Evolutionary conservation across 2,888 invertebrate species (phyloP), one percentile per base, ranked within the genome.

Genomic region (Caenorhabditis drosophilae): DNA sequence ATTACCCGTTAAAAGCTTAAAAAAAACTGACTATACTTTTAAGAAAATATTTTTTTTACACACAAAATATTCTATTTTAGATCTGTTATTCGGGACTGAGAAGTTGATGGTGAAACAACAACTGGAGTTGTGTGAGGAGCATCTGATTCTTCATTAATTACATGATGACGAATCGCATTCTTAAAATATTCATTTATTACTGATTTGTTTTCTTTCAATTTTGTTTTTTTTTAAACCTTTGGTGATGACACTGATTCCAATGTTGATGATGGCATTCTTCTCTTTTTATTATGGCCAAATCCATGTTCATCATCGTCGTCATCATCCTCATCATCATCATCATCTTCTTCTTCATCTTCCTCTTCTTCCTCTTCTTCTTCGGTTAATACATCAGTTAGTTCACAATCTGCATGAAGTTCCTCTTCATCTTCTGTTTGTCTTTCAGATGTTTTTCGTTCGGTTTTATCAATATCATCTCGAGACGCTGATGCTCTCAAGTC

Each of bases 371-470:
- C 73, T 22, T 75, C 73, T 27, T 71, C 72, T 35, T 76, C 77
- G 4, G 64, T 57, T 18, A 64, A 53, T 23, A 60, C 66, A 44
- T 76, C 75, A 0, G 73, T 70, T 51, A 75, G 48, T 34, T 77
- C 77, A 26, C 74, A 67, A 38, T 78, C 78, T 9, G 76, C 78
- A 48, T 75, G 67, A 26, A 56, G 66, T 25, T 73, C 77, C 18
- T 77, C 74, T 15, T 78, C 76, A 31, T 71, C 67, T 26, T 53
- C 52, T 12, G 36, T 22, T 49, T 42, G 18, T 11, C 20, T 42
- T 11, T 42, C 42, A 4, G 20, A 9, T 12, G 12, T 42, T 42
- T 20, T 20, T 12, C 23, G 20, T 4, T 36, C 36, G 16, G 12
- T 16, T 4, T 31, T 23, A 15, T 26, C 45, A 15, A 25, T 4